Base-by-base conservation (phyloP, 1,140 invertebrate genomes). In the Meloidogyne exigua region DNA sequence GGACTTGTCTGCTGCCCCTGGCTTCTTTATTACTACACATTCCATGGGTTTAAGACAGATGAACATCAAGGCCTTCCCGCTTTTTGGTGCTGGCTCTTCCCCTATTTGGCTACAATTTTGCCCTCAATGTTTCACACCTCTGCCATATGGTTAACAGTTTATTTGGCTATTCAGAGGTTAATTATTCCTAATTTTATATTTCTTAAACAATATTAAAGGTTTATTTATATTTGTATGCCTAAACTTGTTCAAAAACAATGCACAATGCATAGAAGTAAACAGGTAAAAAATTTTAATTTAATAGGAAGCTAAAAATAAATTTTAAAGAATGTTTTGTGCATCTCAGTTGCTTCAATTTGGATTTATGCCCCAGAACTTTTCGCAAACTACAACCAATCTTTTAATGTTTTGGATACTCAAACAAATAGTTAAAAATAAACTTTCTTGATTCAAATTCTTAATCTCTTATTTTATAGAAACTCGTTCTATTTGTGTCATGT, bases 1-100 rank as follows among this genome's bases (percentile, higher is more conserved):
- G 91, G 95, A 13, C 69, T 86, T 23, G 79, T 81, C 13, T 83
- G 84, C 36, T 36, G 87, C 18, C 84, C 84, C 15, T 86, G 84
- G 84, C 81, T 86, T n/a, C 70, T 87, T n/a, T 86, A 87, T 72
- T 86, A 87, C 64, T 86, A 87, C 67, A 86, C 84, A 10, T 83
- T 86, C 66, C 68, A 77, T n/a, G 84, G 84, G 10, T 84, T 86
- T 69, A 63, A 77, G 76, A 78, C 74, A 49, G 85, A 85, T 72
- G 65, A 68, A 26, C 36, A 64, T 3, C 68, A 79, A 25, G 84
- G 84, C 3, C 71, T 86, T 9, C 85, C 84, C 2, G 21, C 76
- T 11, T 87, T 86, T 63, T 86, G 84, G 84, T 86, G 84, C 72
- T 72, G 74, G 25, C 69, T 80, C 44, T 86, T 85, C 68, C 84